Evolutionary conservation across 1,140 invertebrate genomes (phyloP).

Genomic region (Zaprionus taronus): DNA sequence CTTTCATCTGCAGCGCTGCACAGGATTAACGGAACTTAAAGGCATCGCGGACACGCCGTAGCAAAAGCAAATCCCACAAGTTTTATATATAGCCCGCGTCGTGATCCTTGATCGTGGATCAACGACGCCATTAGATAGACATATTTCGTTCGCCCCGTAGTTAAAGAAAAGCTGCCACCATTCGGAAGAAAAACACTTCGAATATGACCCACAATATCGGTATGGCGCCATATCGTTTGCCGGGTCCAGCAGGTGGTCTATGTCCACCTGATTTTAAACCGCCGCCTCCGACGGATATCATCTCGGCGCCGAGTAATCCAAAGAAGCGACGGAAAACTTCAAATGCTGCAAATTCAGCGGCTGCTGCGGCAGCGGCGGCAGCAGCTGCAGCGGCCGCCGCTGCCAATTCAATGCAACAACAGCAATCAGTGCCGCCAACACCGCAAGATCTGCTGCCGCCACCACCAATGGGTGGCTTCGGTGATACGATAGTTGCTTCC

Average conservation of each 20-base stretch:
- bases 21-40: constrained; percentile 10
- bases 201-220: constrained; percentile 89
- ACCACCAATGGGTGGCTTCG: constrained; percentile 93
- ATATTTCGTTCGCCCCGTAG: constrained; percentile 66
- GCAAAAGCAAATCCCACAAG: neutral
- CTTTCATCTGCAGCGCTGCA: constrained; percentile 6
- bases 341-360: constrained; percentile 84
- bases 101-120: constrained; percentile 60
- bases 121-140: constrained; percentile 65
- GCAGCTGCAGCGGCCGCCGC: constrained; percentile 83
- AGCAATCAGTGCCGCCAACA: constrained; percentile 86
- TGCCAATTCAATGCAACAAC: constrained; percentile 85
- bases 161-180: constrained; percentile 83
- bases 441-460: constrained; percentile 91
- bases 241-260: constrained; percentile 87
- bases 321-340: constrained; percentile 89
- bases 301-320: constrained; percentile 87
- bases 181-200: constrained; percentile 84
- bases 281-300: constrained; percentile 86
- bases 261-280: constrained; percentile 87
- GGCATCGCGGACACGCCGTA: neutral
- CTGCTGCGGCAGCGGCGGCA: constrained; percentile 75
- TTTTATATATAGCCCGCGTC: constrained; percentile 53
- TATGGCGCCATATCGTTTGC: constrained; percentile 89
- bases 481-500: constrained; percentile 96